Percentiles rank a stretch among this genome's conserved stretches.
Conservation (phyloP, 2,113 vertebrate species). For the Apodemus sylvaticus region DNA sequence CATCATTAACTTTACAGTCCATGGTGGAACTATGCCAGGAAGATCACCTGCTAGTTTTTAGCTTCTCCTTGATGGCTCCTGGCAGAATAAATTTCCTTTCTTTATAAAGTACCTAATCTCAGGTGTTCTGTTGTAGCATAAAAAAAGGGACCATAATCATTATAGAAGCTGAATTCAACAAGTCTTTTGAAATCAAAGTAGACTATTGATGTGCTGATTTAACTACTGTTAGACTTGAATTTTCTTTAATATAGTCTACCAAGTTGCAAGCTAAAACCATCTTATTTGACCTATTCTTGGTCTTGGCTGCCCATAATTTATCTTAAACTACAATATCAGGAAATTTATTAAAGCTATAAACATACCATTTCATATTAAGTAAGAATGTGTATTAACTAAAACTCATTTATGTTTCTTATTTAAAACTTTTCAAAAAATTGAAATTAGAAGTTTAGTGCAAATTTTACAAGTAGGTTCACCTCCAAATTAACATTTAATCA, state of each 20-base stretch:
- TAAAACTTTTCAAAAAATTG: slow-evolving; percentile 25
- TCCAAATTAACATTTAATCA: background rate
- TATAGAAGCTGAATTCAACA: background rate
- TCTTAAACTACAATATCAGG: background rate
- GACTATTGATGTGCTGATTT: background rate
- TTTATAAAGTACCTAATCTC: background rate
- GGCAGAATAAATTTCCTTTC: background rate
- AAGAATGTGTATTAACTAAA: background rate
- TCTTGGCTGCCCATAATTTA: background rate
- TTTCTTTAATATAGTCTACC: background rate
- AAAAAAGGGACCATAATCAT: background rate
- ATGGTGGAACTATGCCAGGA: no score
- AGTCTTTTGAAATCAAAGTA: background rate
- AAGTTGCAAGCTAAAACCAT: background rate
- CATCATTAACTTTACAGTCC: no score
- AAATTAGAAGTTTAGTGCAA: slow-evolving; percentile 9
- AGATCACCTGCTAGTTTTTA: no score
- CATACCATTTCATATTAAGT: slow-evolving; percentile 10
- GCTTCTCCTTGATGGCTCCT: no score
- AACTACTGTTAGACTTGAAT: background rate
- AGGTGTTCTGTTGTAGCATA: background rate
- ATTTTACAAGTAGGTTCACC: background rate
- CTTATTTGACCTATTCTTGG: background rate
- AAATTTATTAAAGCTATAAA: background rate
- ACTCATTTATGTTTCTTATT: background rate